phyloP scores from a whole-genome alignment of 2,888 invertebrate species.

The Cyaniris semiargus region DNA sequence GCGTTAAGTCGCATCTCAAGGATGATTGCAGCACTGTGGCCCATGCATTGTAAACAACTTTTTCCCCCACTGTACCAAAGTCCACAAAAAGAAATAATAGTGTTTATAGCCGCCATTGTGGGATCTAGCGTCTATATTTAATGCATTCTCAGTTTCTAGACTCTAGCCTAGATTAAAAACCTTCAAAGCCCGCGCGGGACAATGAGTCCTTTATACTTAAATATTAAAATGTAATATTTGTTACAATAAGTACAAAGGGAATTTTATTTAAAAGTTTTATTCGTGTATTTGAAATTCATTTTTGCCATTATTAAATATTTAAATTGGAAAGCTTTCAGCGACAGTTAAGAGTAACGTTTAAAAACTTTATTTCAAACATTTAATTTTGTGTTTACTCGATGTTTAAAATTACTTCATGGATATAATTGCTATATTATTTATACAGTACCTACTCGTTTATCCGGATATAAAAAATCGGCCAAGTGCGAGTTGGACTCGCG shows the following conservation, averaged over 20 bases:
- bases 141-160: slow-evolving; percentile 39
- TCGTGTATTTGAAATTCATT: neutral
- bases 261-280: slow-evolving; percentile 30
- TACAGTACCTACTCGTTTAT: too few relatives aligned
- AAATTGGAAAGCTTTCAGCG: slow-evolving; percentile 6
- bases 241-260: slow-evolving; percentile 17
- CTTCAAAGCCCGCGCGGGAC: slow-evolving; percentile 35
- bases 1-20: slow-evolving; percentile 36
- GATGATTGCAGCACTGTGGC: slow-evolving; percentile 52
- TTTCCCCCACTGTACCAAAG: slow-evolving; percentile 59
- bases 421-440: too few relatives aligned
- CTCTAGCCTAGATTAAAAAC: slow-evolving; percentile 45
- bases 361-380: neutral
- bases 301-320: slow-evolving; percentile 1
- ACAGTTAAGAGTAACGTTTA: neutral
- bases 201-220: slow-evolving; percentile 31
- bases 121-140: slow-evolving; percentile 44
- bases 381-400: neutral
- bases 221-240: slow-evolving; percentile 32
- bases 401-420: neutral
- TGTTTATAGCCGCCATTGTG: slow-evolving; percentile 50
- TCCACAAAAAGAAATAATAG: slow-evolving; percentile 58
- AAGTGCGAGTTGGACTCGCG: too few relatives aligned
- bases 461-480: too few relatives aligned
- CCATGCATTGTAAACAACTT: slow-evolving; percentile 66